These are phyloP conservation scores for Eupithecia subumbrata DNA, from an alignment of 2,888 invertebrate species.

Conservation along the genomic window DNA sequence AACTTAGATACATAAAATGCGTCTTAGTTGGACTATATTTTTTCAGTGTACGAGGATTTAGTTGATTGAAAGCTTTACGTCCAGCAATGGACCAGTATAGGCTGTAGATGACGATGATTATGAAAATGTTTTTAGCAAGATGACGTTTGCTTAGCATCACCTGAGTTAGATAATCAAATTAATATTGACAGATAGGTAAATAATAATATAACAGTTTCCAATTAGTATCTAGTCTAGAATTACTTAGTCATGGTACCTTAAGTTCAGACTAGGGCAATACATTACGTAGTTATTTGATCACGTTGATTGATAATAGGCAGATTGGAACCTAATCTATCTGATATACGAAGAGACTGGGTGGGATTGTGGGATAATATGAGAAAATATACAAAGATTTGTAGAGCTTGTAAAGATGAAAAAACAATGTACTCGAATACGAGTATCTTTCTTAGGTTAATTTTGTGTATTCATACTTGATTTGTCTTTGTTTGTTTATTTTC, in stretches of 20 bases:
- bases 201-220: background rate
- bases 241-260: conserved; percentile 37
- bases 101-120: background rate
- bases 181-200: conserved; percentile 17
- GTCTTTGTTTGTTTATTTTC: no score
- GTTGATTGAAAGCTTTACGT: background rate
- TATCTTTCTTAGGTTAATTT: no score
- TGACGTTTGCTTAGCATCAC: background rate
- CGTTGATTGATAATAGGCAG: conserved; percentile 54
- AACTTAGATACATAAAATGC: no score
- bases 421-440: background rate
- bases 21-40: no score
- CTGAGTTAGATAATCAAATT: background rate
- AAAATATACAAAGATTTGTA: no score
- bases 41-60: background rate
- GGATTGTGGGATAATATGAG: background rate
- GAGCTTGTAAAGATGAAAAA: background rate
- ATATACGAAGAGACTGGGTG: background rate
- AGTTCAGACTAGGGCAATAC: conserved; percentile 36
- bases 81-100: background rate
- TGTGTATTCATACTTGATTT: no score
- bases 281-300: conserved; percentile 48
- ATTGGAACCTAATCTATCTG: conserved; percentile 55
- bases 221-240: conserved; percentile 23
- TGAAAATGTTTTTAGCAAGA: background rate